These are phyloP conservation scores for Orchesellides sinensis DNA, from an alignment of 2,888 invertebrate genomes.

Conservation along the genomic window DNA sequence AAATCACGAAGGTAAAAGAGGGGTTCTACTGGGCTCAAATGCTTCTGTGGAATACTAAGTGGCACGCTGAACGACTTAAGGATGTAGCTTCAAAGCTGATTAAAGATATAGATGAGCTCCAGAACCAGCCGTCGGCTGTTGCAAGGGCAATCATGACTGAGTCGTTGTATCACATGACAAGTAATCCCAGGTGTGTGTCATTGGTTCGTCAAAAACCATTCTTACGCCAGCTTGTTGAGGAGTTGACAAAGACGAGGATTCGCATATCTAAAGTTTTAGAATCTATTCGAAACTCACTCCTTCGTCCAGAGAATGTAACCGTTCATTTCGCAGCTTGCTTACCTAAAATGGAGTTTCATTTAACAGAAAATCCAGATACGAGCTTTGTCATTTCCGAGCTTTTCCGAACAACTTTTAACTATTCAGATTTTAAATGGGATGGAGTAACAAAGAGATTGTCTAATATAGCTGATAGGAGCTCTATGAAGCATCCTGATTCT, in stretches of 20 bases:
- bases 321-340: constrained; percentile 87
- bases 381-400: constrained; percentile 46
- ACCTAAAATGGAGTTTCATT: constrained; percentile 75
- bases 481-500: constrained; percentile 62
- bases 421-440: constrained; percentile 42
- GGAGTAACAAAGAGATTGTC: constrained; percentile 56
- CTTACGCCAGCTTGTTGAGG: constrained; percentile 77
- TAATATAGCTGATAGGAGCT: constrained; percentile 59
- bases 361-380: constrained; percentile 56
- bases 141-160: constrained; percentile 81
- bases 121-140: constrained; percentile 84
- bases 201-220: constrained; percentile 87
- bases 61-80: constrained; percentile 86
- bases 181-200: constrained; percentile 84
- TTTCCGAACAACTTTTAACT: constrained; percentile 40
- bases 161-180: constrained; percentile 82
- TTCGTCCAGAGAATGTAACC: constrained; percentile 81
- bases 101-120: constrained; percentile 87
- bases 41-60: constrained; percentile 84
- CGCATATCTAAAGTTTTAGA: constrained; percentile 79
- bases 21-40: constrained; percentile 88
- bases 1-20: constrained; percentile 85
- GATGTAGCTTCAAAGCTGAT: constrained; percentile 88
- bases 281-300: constrained; percentile 81
- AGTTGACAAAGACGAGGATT: constrained; percentile 29